Evolutionary conservation across 2,797 vertebrate species (phyloP), one percentile per base, ranked within the genome.

Genomic region (Pseudocheirus occidentalis): DNA sequence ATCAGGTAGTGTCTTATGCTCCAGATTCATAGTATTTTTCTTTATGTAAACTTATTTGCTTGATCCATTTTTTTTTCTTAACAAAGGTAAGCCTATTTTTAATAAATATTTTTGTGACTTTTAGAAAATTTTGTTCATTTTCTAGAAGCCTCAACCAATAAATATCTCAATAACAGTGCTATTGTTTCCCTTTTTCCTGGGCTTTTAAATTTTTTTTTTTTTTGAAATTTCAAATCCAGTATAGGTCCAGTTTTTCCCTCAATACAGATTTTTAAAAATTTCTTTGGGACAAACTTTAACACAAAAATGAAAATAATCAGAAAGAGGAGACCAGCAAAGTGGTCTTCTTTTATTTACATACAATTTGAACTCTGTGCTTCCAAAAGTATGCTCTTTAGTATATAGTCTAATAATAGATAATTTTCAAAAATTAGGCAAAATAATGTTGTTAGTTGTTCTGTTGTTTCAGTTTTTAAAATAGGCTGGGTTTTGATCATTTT

Each of bases 1-100:
- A 99, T 99, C 98, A 99, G 99, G 99, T 99, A 97, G 59, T 95
- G 58, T 95, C 92, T 93, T 59, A 90, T 14, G 29, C 28, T 90
- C 29, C 29, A 54, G 40, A 11, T 46, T 55, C 1, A 10, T 57
- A 56, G 58, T 10, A 92, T 93, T 94, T 31, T 56, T 90, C 89
- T 4, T 92, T 95, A 58, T 54, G 94, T n/a, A 90, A 92, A 81
- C 73, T 13, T 3, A 31, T 58, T 56, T 94, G 3, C 55, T 34
- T 92, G 16, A 46, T 0, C 34, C 16, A 5, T 46, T 91, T 50
- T 73, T 81, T 87, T 81, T 87, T n/a, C n/a, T n/a, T n/a, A 27
- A 50, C 9, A 24, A 40, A 87, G 24, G 24, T 50, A 40, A 81
- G 40, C 9, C 24, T 46, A 27, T 27, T 87, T 87, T 87, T 27